Evolutionary conservation across 2,113 vertebrate species (phyloP), one percentile per base, ranked within the genome.

Genomic region (Ramphastos sulfuratus): DNA sequence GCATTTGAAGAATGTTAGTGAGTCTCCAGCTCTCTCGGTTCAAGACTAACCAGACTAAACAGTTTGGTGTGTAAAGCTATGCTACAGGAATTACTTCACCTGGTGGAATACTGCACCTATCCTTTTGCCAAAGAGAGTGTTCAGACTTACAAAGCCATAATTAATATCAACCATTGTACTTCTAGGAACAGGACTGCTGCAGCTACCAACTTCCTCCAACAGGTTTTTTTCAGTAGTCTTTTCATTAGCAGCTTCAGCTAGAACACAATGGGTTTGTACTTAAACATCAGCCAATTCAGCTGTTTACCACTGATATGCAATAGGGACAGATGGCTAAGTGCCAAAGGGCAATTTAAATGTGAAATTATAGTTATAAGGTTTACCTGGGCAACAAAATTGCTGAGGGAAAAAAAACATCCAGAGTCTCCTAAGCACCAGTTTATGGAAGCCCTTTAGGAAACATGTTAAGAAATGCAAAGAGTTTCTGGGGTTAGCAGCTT

Each of bases 31-130:
- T 37, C 42, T 69, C 37, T 77, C 52, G 39, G 37, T 27, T 61
- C 70, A 86, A 60, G 37, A 20, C 37, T 69, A 60, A 84, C 77
- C 42, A 75, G 15, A 27, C 61, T 44, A 54, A 84, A 60, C 25
- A 64, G 37, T 24, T 73, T 11, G 54, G 20, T 54, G 48, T 54
- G 58, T 44, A 82, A 93, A 67, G 10, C 27, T 30, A n/a, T 13
- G 27, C 55, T 84, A 54, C 58, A 65, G 74, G 35, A 82, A 50
- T 35, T 14, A 8, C 54, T 75, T 69, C 27, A 50, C 46, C 15
- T 37, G 3, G 28, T 78, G 37, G 60, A 35, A 46, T 21, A 52
- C 10, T 0, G 0, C 44, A 72, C 8, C 15, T 4, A 71, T 6
- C 18, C 73, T 35, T 37, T 79, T 52, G 75, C 46, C 71, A 85